Evolutionary conservation across 2,113 vertebrate genomes (phyloP), one percentile per base, ranked within the genome.

Genomic region (Bubalus kerabau): DNA sequence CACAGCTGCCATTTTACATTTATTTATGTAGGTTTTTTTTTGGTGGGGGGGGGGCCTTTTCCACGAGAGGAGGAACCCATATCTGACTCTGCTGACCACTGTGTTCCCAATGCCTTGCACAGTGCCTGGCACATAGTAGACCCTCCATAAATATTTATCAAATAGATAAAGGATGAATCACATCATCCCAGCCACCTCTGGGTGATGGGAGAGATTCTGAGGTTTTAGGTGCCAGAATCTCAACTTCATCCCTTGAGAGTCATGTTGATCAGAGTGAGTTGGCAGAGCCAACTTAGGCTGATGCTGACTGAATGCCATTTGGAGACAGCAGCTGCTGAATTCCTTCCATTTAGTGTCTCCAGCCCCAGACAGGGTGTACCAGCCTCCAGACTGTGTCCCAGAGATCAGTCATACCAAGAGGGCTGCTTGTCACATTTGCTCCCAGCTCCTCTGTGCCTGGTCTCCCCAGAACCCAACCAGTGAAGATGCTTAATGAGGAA

Each of bases 361-460:
- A 94, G 90, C 85, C 54, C 67, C 96, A 97, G 96, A 97, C 90
- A 87, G 94, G 64, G 17, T 46, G 48, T 16, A 48, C 28, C 0
- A 15, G 40, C 21, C 82, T 89, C 86, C 94, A 64, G 91, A 7
- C 52, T 85, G 52, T 26, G n/a, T 91, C 52, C 59, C 40, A 7
- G 82, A 91, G 56, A 95, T 92, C 80, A 56, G 50, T 89, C 93
- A 85, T 2, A 56, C 1, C 7, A 17, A 59, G 76, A 91, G 50
- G 30, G 40, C 28, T 48, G 74, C 40, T 84, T 81, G 71, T 78
- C 85, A 52, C 54, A 23, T 17, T 30, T 50, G 36, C 54, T 96
- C 56, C 57, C n/a, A 43, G 56, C 60, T 71, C 59, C 85, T 85
- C n/a, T 1, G 16, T 13, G 14, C 17, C 24, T 43, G 28, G 60